These are phyloP conservation scores for Gymnosoma rotundatum DNA, from an alignment of 2,888 invertebrate species.

Conservation along the genomic window DNA sequence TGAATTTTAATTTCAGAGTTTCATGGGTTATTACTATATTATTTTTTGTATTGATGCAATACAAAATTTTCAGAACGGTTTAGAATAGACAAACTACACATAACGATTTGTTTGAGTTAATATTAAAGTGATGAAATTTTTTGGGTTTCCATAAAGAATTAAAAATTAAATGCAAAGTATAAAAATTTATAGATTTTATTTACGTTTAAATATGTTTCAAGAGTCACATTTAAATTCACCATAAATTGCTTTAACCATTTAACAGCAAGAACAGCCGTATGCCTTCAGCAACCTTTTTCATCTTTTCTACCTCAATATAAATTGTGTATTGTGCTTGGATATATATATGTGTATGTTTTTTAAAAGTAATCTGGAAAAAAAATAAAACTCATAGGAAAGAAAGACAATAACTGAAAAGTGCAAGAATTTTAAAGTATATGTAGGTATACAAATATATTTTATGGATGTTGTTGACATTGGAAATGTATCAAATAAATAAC, in stretches of 20 bases:
- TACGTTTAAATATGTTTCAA: constrained; percentile 18
- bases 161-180: neutral
- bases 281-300: neutral
- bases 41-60: too few species aligned
- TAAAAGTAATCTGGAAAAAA: too few species aligned
- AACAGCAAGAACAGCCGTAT: constrained; percentile 5
- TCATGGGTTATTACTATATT: too few species aligned
- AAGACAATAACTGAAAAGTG: neutral
- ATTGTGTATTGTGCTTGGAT: too few species aligned
- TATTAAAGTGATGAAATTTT: too few species aligned
- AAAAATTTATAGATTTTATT: neutral
- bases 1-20: too few species aligned
- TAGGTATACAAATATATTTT: constrained; percentile 39
- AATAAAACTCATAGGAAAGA: too few species aligned
- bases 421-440: too few species aligned
- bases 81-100: too few species aligned
- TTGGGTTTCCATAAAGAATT: neutral
- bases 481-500: constrained; percentile 61
- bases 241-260: constrained; percentile 15
- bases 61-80: too few species aligned
- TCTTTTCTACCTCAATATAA: neutral
- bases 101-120: too few species aligned
- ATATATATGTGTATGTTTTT: too few species aligned
- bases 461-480: constrained; percentile 62
- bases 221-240: constrained; percentile 21